Base-by-base conservation (phyloP, 1,140 invertebrate genomes). In the Drosophila lacertosa region DNA sequence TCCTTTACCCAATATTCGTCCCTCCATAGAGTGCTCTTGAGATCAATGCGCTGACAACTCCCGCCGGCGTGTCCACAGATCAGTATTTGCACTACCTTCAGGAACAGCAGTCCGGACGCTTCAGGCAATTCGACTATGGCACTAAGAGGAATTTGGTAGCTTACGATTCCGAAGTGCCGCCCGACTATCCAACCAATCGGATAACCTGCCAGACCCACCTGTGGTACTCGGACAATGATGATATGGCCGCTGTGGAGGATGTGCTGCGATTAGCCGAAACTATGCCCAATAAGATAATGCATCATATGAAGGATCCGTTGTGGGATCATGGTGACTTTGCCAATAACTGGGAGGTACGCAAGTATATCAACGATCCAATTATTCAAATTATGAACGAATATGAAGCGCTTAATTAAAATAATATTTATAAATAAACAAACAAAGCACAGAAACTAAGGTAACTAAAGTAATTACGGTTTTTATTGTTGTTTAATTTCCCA, bases 321-420 rank as follows among this genome's bases (percentile, higher is more conserved):
- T 95, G 94, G 67, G 93, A 94, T 69, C 95, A 95, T 70, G 66
- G 94, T 2, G 94, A 95, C 64, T 95, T 93, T 67, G 47, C 57
- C 5, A 7, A 67, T 0, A 70, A 82, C 11, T 35, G n/a, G 48
- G 53, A 77, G 7, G 62, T 88, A 4, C 72, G 75, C 1, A 40
- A 51, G 32, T 63, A 65, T 44, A 11, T 90, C 0, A 90, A 90
- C 24, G 81, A 89, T 4, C 86, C 88, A 0, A 53, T 88, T 5
- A 77, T 90, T 29, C 26, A 57, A 20, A 80, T 89, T 10, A 88
- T 86, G 75, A 7, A 78, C n/a, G 16, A 64, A 20, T 77, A 35
- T 7, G 80, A 82, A 51, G n/a, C 10, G 3, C 9, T n/a, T 2
- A 20, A 63, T 5, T 22, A 37, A 5, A 24, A 9, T 35, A n/a